Conservation (phyloP, 2,113 vertebrate species). For the Siniperca knerii region DNA sequence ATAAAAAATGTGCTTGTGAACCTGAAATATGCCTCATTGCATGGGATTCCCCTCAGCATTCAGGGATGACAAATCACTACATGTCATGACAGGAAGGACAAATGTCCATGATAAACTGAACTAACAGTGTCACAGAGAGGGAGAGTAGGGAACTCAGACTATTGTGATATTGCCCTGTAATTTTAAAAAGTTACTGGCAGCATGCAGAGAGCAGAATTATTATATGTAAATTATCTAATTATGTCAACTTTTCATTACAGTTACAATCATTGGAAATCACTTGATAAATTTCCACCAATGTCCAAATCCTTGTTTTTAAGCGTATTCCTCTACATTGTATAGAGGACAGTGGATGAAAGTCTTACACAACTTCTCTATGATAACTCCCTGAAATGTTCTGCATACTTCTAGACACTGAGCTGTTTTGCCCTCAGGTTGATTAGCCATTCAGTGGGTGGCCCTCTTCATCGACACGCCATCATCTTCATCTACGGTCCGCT, state of each 20-base stretch:
- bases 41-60: neutral
- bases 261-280: neutral
- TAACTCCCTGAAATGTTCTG: constrained; percentile 18
- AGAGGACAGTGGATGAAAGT: constrained; percentile 6
- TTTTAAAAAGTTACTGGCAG: neutral
- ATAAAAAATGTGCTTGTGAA: constrained; percentile 10
- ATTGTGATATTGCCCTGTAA: neutral
- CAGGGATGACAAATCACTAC: constrained; percentile 38
- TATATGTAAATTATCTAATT: constrained; percentile 12
- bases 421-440: constrained; percentile 58
- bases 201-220: neutral
- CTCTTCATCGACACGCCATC: constrained; percentile 29
- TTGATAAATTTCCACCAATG: neutral
- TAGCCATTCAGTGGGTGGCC: constrained; percentile 57
- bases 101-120: constrained; percentile 5
- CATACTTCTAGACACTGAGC: constrained; percentile 23
- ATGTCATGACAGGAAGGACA: constrained; percentile 25
- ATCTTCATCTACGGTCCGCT: constrained; percentile 42
- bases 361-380: constrained; percentile 6
- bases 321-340: neutral
- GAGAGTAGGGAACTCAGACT: neutral
- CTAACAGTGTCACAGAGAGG: neutral
- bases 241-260: neutral
- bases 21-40: constrained; percentile 19
- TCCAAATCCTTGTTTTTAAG: neutral